A percentile compares a stretch with the other conserved stretches of the same genome.
Evolutionary conservation across 2,797 vertebrate genomes (phyloP).

Genomic region (Rhinoraja longicauda): DNA sequence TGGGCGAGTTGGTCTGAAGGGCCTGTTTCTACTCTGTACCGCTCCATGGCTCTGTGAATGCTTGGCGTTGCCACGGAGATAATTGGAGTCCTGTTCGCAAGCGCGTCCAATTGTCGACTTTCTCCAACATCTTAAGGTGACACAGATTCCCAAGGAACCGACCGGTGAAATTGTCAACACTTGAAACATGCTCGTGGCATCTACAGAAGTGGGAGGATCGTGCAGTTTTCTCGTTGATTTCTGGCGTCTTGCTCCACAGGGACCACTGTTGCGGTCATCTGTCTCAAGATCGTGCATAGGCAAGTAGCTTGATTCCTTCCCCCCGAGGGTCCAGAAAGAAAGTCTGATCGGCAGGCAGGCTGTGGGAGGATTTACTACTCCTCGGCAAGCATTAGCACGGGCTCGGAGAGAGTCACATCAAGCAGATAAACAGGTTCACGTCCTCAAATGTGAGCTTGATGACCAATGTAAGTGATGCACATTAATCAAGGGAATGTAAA

Average conservation of each 20-base stretch:
- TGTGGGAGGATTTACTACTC: slow-evolving; percentile 7
- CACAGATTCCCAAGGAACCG: not conserved
- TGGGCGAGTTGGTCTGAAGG: too few species aligned
- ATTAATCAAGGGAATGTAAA: slow-evolving; percentile 17
- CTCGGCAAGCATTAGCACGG: not conserved
- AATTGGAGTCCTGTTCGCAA: not conserved
- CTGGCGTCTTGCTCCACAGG: not conserved
- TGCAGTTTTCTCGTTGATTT: not conserved
- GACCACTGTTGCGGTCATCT: not conserved
- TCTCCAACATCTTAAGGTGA: not conserved
- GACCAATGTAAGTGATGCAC: not conserved
- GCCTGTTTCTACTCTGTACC: too few species aligned
- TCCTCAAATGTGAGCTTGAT: not conserved
- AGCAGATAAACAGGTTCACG: slow-evolving; percentile 3
- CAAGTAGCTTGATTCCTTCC: not conserved
- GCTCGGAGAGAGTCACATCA: not conserved
- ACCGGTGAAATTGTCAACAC: not conserved
- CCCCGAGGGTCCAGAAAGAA: not conserved
- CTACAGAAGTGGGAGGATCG: not conserved
- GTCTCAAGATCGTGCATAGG: slow-evolving; percentile 2
- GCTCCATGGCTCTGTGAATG: too few species aligned
- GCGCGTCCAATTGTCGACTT: not conserved
- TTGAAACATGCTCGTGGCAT: not conserved
- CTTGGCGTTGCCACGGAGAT: not conserved
- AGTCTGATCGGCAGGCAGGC: not conserved